phyloP scores from a whole-genome alignment of 92 coral and sea anemone genomes.

The Zoanthus gigantus region DNA sequence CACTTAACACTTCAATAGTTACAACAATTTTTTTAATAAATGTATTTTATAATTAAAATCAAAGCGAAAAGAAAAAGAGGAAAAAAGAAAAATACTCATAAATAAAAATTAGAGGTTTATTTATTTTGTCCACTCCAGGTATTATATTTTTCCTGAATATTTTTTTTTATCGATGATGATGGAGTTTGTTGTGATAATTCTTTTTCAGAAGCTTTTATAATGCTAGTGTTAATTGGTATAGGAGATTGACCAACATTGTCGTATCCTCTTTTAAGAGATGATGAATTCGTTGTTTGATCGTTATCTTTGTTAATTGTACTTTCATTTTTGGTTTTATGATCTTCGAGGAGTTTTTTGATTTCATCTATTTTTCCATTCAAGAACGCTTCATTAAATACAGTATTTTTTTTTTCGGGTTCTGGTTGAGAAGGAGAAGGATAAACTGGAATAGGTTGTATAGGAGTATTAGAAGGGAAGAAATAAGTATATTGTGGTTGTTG shows the following conservation, averaged over 20 bases:
- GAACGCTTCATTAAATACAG: background rate
- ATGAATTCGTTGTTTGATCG: background rate
- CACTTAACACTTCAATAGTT: background rate
- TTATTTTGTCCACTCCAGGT: background rate
- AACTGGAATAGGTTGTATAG: too few species aligned
- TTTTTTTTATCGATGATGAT: background rate
- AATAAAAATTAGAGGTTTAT: background rate
- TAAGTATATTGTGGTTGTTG: too few species aligned
- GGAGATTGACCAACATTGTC: background rate
- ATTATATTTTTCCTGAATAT: too few species aligned
- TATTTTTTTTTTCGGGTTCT: too few species aligned
- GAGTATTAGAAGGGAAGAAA: too few species aligned
- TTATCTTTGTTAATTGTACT: too few species aligned
- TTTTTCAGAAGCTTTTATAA: background rate
- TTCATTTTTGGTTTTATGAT: background rate
- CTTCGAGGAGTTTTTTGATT: background rate
- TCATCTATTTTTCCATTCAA: background rate
- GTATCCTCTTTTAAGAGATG: background rate
- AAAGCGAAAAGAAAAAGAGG: too few species aligned
- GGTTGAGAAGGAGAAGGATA: too few species aligned
- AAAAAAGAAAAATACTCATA: too few species aligned
- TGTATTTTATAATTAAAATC: too few species aligned
- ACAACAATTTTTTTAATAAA: background rate
- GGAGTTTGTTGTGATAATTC: background rate
- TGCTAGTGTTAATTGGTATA: background rate